Evolutionary conservation across 2,797 vertebrate genomes (phyloP).

Genomic region (Etheostoma perlongum): DNA sequence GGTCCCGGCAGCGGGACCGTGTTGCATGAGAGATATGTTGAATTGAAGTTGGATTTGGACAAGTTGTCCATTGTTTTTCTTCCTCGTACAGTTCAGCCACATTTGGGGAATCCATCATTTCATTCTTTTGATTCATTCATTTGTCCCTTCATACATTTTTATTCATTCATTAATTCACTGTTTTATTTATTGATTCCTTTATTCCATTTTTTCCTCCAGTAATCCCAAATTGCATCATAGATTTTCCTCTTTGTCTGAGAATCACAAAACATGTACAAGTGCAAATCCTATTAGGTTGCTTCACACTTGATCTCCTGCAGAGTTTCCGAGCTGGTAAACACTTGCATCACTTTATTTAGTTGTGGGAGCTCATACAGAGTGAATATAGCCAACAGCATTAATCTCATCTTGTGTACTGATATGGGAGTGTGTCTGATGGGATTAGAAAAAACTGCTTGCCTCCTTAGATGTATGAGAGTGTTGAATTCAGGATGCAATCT

Average conservation of each 20-base stretch:
- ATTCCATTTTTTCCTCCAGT: constrained; percentile 17
- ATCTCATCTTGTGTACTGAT: constrained; percentile 41
- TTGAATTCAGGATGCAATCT: constrained; percentile 27
- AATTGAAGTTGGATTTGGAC: background rate
- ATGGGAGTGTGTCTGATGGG: constrained; percentile 34
- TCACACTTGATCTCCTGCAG: constrained; percentile 44
- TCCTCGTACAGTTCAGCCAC: background rate
- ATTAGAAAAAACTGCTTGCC: constrained; percentile 27
- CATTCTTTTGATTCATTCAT: background rate
- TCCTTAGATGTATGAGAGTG: constrained; percentile 13
- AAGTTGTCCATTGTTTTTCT: background rate
- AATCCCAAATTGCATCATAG: constrained; percentile 36
- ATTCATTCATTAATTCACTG: background rate
- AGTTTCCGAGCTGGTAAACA: constrained; percentile 60
- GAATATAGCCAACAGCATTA: constrained; percentile 55
- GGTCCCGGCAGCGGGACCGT: too few relatives aligned
- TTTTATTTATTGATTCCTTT: constrained; percentile 26
- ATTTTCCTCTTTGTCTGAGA: constrained; percentile 37
- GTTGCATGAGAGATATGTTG: too few relatives aligned
- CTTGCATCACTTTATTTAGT: constrained; percentile 69
- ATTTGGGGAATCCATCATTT: background rate
- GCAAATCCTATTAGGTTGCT: constrained; percentile 54
- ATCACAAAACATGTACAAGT: constrained; percentile 46
- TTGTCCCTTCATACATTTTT: background rate
- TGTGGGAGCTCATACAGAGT: constrained; percentile 23